Evolutionary conservation across 2,888 invertebrate species (phyloP), one percentile per base, ranked within the genome.

Genomic region (Oscheius sp.): DNA sequence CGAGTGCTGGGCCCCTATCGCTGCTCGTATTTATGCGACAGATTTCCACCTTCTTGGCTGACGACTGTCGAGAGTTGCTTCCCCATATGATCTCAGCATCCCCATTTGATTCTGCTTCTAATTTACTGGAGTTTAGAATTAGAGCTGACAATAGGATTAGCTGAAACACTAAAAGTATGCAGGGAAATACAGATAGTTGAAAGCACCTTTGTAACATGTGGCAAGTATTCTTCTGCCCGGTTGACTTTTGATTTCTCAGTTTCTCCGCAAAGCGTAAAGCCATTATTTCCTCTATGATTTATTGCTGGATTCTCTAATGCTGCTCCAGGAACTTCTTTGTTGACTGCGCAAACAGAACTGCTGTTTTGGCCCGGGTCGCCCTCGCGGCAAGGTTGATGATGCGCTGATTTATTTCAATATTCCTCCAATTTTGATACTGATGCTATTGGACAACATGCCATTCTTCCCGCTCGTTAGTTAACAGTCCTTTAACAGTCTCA

Each of bases 1-100:
- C 68, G 68, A 68, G 68, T 33, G 68, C 68, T 55, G 42, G 42
- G 35, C 53, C 53, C 13, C 68, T 55, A 53, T 35, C 68, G 51
- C 68, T 55, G 35, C 21, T 53, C 37, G 37, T 72, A 59, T 72
- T 72, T 72, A 72, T 72, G 59, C 71, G 62, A 72, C 60, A 48
- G 71, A 59, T 72, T 72, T 72, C 60, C 51, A 51, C 70, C 70
- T 21, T 51, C 29, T 50, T 42, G 42, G 42, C 42, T 42, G 42
- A 3, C 42, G 42, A 42, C 42, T 29, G 29, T 63, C 63, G 35
- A 21, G 21, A 21, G 21, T 42, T 42, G 35, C 42, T 42, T 63
- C 63, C 29, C 53, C 53, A 1, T 10, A 3, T 21, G 13, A 2
- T 51, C 50, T 21, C 21, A n/a, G 53, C 13, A 51, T 7, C 4